Percentiles rank a stretch among this genome's conserved stretches.
These are phyloP conservation scores for Leiothrix lutea DNA, from an alignment of 2,113 vertebrate species.

Conservation along the genomic window DNA sequence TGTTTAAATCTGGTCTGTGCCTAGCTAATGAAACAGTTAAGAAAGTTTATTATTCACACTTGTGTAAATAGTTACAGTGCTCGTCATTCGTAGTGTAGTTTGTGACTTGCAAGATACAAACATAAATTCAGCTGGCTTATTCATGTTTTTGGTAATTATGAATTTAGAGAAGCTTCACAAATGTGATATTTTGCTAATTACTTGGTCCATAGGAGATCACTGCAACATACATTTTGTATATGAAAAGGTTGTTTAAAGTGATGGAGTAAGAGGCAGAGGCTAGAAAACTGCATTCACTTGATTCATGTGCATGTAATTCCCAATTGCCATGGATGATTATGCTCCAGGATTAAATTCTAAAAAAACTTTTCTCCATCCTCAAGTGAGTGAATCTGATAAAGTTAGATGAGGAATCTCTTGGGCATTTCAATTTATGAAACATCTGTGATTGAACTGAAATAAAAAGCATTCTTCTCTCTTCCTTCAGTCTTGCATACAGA, in stretches of 20 bases:
- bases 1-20: background rate
- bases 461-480: background rate
- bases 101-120: background rate
- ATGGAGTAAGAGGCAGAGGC: background rate
- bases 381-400: background rate
- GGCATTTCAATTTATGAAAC: background rate
- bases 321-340: background rate
- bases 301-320: background rate
- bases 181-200: background rate
- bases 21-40: background rate
- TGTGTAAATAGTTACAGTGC: background rate
- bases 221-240: background rate
- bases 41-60: background rate
- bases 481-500: fast-evolving
- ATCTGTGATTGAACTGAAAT: background rate
- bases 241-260: background rate
- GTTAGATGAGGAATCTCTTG: background rate
- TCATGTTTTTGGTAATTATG: background rate
- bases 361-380: background rate
- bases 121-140: background rate
- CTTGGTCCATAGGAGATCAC: background rate
- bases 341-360: background rate
- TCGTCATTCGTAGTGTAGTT: background rate
- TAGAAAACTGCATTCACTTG: background rate
- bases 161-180: background rate